A percentile compares a stretch with the other conserved stretches of the same genome.
phyloP scores from a whole-genome alignment of 2,888 invertebrate genomes.

The Leucophenga maculata region DNA sequence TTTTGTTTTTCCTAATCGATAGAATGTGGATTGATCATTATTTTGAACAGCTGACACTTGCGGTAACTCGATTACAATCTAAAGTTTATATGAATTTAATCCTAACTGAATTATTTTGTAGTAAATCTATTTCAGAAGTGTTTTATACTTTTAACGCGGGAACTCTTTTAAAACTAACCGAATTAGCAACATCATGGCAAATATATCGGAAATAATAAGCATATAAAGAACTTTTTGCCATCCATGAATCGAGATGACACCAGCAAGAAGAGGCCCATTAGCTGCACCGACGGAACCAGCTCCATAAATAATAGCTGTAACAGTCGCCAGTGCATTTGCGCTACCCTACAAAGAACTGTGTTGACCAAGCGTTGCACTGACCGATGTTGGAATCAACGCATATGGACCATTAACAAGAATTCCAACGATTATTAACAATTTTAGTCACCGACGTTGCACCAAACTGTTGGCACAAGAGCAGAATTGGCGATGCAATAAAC shows the following conservation, averaged over 20 bases:
- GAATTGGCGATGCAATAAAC: too few relatives aligned
- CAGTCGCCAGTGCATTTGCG: slow-evolving; percentile 92
- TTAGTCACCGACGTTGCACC: slow-evolving; percentile 78
- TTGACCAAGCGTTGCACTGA: slow-evolving; percentile 92
- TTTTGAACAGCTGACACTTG: too few relatives aligned
- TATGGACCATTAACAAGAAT: slow-evolving; percentile 95
- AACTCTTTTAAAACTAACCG: slow-evolving; percentile 75
- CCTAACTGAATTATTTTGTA: too few relatives aligned
- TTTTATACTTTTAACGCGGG: too few relatives aligned
- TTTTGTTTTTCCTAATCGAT: too few relatives aligned
- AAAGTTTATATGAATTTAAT: too few relatives aligned
- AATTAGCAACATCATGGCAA: slow-evolving; percentile 81
- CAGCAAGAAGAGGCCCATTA: slow-evolving; percentile 91
- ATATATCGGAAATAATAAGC: slow-evolving; percentile 86
- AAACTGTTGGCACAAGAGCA: slow-evolving; percentile 84
- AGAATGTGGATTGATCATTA: too few relatives aligned
- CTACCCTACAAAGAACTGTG: slow-evolving; percentile 88
- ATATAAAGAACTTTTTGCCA: slow-evolving; percentile 94
- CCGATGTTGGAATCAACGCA: slow-evolving; percentile 95
- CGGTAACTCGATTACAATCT: too few relatives aligned
- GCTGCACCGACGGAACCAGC: slow-evolving; percentile 90
- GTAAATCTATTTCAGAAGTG: too few relatives aligned
- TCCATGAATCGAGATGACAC: slow-evolving; percentile 81
- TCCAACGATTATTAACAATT: slow-evolving; percentile 83
- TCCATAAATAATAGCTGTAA: slow-evolving; percentile 98